phyloP scores from a whole-genome alignment of 92 coral and sea anemone genomes.

The Actinernus sp. region DNA sequence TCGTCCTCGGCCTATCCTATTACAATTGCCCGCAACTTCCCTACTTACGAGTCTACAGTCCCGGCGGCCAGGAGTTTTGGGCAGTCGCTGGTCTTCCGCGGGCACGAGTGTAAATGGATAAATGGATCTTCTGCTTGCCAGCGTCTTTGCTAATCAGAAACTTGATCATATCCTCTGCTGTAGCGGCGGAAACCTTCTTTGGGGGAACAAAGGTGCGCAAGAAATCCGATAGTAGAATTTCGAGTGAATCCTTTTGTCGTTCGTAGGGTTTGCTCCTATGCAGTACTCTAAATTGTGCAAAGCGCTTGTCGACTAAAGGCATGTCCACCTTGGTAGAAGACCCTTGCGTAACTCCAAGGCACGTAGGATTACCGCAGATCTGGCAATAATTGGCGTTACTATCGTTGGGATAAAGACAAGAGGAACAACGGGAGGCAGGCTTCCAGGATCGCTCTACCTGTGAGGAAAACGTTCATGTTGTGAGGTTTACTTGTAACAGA shows the following conservation, averaged over 20 bases:
- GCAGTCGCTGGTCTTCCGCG: conserved; percentile 1
- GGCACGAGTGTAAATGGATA: conserved; percentile 10
- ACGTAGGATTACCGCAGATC: conserved; percentile 19
- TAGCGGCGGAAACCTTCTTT: conserved; percentile 9
- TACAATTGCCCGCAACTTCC: conserved; percentile 46
- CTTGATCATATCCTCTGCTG: too few relatives aligned
- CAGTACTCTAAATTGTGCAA: neutral
- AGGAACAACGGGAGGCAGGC: conserved; percentile 26
- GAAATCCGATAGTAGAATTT: conserved; percentile 16
- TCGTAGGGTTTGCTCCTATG: conserved; percentile 6
- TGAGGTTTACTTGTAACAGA: conserved; percentile 10
- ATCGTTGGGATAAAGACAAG: conserved; percentile 51
- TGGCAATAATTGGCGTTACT: conserved; percentile 50
- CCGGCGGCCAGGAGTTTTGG: conserved; percentile 35
- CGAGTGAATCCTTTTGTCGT: conserved; percentile 47
- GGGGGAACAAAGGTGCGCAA: conserved; percentile 26
- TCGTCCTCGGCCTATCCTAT: conserved; percentile 26
- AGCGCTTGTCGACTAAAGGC: conserved; percentile 6
- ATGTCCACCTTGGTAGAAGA: conserved; percentile 15
- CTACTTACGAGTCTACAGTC: conserved; percentile 25
- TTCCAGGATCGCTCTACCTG: conserved; percentile 44
- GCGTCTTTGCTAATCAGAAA: conserved; percentile 42
- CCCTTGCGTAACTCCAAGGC: neutral
- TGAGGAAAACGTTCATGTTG: neutral
- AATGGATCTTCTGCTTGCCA: neutral